A percentile compares a stretch with the other conserved stretches of the same genome.
Evolutionary conservation across 2,797 vertebrate genomes (phyloP).

Genomic region (Xerus rutilus): DNA sequence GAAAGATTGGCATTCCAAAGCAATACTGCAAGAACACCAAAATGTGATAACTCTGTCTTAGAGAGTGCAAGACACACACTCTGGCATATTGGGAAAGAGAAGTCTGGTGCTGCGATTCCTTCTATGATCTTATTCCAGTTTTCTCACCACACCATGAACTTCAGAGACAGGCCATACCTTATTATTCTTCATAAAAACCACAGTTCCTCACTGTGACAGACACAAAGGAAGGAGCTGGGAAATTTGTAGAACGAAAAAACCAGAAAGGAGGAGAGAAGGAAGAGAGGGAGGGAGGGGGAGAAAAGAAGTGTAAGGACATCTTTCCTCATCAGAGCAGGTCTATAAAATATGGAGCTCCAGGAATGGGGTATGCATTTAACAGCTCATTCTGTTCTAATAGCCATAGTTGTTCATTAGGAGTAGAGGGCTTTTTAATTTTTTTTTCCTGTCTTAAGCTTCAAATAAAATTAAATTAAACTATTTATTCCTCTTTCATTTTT

Average conservation of each 20-base stretch:
- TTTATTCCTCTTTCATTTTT: not conserved
- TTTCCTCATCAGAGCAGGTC: not conserved
- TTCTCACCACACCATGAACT: conserved; percentile 45
- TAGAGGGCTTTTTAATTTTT: not conserved
- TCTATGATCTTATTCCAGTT: conserved; percentile 32
- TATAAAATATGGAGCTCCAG: not conserved
- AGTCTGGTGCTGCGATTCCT: conserved; percentile 50
- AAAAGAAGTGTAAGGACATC: not conserved
- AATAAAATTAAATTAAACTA: not conserved
- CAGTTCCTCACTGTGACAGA: not conserved
- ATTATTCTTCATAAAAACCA: not conserved
- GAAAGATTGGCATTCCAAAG: conserved; percentile 64
- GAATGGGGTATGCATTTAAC: not conserved
- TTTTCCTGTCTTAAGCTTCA: not conserved
- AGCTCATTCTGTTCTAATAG: not conserved
- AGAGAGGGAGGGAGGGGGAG: not conserved
- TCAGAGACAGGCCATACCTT: conserved; percentile 41
- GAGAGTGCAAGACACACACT: conserved; percentile 70
- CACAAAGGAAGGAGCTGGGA: not conserved
- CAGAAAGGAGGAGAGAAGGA: not conserved
- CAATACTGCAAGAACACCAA: conserved; percentile 51
- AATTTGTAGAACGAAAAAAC: not conserved
- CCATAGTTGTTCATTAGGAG: not conserved
- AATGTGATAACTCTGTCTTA: conserved; percentile 64
- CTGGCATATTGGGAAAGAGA: conserved; percentile 13